Percentiles rank a stretch among this genome's conserved stretches.
These are phyloP conservation scores for Eriosoma lanigerum DNA, from an alignment of 1,140 invertebrate genomes.

Conservation along the genomic window DNA sequence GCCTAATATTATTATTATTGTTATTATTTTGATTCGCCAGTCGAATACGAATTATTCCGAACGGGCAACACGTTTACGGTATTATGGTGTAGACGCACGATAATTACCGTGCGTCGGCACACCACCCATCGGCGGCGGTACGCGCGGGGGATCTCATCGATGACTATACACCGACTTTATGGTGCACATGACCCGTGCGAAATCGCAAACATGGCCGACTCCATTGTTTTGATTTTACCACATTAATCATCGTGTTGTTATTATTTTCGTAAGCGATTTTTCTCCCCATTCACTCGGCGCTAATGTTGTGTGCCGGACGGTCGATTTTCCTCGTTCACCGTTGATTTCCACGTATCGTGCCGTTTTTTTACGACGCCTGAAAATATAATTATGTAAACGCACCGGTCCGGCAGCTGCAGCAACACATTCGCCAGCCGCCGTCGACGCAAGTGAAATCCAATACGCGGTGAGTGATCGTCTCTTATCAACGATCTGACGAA, in stretches of 20 bases:
- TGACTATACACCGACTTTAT: constrained; percentile 22
- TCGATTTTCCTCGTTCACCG: not conserved
- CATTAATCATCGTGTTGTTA: not conserved
- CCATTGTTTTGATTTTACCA: constrained; percentile 46
- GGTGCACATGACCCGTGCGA: constrained; percentile 46
- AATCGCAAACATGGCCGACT: constrained; percentile 50
- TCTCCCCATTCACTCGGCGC: not conserved
- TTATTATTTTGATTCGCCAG: no score
- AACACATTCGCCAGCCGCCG: no score
- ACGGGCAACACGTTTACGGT: not conserved
- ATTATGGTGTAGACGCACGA: not conserved
- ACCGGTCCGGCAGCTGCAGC: no score
- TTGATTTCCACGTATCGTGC: not conserved
- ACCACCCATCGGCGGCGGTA: not conserved
- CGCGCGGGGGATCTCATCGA: constrained; percentile 36
- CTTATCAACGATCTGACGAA: no score
- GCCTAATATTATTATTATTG: no score
- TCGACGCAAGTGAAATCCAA: no score
- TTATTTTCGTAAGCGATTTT: not conserved
- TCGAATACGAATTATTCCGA: no score
- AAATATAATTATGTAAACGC: no score
- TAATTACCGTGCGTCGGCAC: not conserved
- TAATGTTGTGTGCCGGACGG: not conserved
- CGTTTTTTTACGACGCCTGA: no score
- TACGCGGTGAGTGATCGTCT: no score